Evolutionary conservation across 92 coral and sea anemone species (phyloP), one percentile per base, ranked within the genome.

Genomic region (Epizoanthus fatuus): DNA sequence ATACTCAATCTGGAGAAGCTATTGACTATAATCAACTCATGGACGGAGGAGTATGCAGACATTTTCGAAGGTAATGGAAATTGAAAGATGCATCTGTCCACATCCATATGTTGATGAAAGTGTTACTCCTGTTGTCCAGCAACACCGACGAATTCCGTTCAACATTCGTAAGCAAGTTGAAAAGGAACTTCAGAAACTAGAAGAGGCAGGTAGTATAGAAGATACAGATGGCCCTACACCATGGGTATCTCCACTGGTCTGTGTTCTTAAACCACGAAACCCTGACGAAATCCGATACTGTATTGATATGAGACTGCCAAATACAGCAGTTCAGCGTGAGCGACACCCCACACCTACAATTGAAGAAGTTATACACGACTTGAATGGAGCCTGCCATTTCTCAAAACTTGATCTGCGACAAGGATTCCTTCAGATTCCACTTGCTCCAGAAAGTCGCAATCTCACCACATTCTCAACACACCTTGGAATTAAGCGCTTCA

Each of bases 181-280:
- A 74, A 32, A 54, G 14, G 90, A 91, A 71, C 72, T 94, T 2
- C 60, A 82, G 16, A 82, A 82, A 14, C 70, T 88, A 4, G 79
- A 85, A 62, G 72, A 88, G 32, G 85, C 52, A 58, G 93, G 79
- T 56, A 87, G 91, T 14, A 94, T 91, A 1, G 97, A 72, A 8
- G 90, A 81, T 13, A 74, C 80, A 17, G 90, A 63, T 40, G 89
- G 87, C 42, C 91, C 92, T 2, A 92, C 95, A 39, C 87, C 86
- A 39, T 91, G 93, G 95, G 87, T 85, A 19, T 84, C 89, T 15
- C 95, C 95, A 16, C 56, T 94, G 11, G 95, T 91, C 39, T 54
- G 82, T 15, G 88, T 82, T 20, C 88, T 86, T 7, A 93, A 93
- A 75, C 86, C 90, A n/a, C n/a, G n/a, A n/a, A n/a, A n/a, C n/a